Evolutionary conservation across 2,888 invertebrate species (phyloP), one percentile per base, ranked within the genome.

Genomic region (Oasisia sp.): DNA sequence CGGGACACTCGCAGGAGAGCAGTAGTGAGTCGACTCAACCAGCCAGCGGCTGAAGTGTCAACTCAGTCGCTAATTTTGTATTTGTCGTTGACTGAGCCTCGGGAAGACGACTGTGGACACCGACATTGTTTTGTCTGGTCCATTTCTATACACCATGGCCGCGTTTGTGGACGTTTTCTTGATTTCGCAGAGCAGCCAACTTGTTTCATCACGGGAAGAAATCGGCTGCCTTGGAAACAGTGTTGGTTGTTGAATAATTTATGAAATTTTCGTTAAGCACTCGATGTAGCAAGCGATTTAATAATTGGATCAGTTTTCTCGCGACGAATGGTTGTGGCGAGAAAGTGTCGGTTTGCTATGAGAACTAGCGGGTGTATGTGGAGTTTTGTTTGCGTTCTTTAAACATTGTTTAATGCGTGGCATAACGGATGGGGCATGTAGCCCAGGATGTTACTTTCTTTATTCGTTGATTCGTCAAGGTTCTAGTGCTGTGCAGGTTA

Each of bases 191-290:
- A 19, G 27, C 74, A 74, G 27, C 74, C 74, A 74, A 74, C 74
- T 27, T n/a, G n/a, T 74, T 74, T 74, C 74, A 27, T 74, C 0
- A n/a, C 27, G 19, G 74, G 27, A 74, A 74, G 74, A 74, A 74
- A 74, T 74, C n/a, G 1, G 74, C 27, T 74, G 74, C 74, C 74
- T 27, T 27, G 27, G 74, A 74, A 74, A 74, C 19, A n/a, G 74
- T 74, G 74, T 74, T 74, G 74, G 74, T 74, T n/a, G 74, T 74
- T 74, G 74, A 27, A 74, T 74, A 74, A 74, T 74, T 74, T 74
- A 27, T 74, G 74, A 74, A 74, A 74, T 74, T 7, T 74, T 74
- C 74, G n/a, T 74, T 14, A 74, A 74, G 27, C 19, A 74, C 27
- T 12, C 7, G 50, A 74, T 74, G 7, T n/a, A 74, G 27, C 74